phyloP scores from a whole-genome alignment of 37 sponge, comb jelly and placozoan genomes.

The Ianthella basta region DNA sequence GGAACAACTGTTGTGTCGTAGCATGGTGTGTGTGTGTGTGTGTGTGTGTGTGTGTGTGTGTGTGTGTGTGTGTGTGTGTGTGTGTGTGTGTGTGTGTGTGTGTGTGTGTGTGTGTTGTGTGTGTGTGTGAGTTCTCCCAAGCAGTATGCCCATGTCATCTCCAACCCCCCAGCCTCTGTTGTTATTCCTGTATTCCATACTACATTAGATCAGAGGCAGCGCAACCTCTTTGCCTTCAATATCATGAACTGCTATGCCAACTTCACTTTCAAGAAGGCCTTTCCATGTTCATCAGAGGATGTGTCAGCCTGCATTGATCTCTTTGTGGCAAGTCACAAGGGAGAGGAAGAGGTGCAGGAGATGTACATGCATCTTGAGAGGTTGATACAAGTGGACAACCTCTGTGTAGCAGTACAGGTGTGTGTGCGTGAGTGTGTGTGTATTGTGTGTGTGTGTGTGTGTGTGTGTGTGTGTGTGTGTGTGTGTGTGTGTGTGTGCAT shows the following conservation, averaged over 20 bases:
- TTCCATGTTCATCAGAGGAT: not conserved
- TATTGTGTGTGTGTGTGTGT: not conserved
- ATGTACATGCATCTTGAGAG: constrained; percentile 26
- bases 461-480: not conserved
- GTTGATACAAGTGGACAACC: constrained; percentile 24
- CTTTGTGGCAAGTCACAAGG: not conserved
- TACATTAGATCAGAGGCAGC: constrained; percentile 7
- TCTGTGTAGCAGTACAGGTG: constrained; percentile 22
- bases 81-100: no score
- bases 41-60: no score
- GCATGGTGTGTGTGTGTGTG: no score
- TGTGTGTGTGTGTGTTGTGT: no score
- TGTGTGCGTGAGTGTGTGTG: not conserved
- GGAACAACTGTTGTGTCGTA: no score
- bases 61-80: no score
- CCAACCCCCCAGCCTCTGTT: no score
- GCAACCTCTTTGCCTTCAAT: constrained; percentile 20
- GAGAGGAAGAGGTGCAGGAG: constrained; percentile 2
- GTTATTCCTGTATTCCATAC: no score
- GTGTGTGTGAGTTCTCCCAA: no score
- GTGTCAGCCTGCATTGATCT: not conserved
- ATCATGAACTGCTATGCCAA: constrained; percentile 33
- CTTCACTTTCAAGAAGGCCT: not conserved
- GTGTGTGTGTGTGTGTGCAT: not conserved
- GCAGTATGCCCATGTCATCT: no score